Evolutionary conservation across 92 coral and sea anemone genomes (phyloP).

Genomic region (Porites lobata): DNA sequence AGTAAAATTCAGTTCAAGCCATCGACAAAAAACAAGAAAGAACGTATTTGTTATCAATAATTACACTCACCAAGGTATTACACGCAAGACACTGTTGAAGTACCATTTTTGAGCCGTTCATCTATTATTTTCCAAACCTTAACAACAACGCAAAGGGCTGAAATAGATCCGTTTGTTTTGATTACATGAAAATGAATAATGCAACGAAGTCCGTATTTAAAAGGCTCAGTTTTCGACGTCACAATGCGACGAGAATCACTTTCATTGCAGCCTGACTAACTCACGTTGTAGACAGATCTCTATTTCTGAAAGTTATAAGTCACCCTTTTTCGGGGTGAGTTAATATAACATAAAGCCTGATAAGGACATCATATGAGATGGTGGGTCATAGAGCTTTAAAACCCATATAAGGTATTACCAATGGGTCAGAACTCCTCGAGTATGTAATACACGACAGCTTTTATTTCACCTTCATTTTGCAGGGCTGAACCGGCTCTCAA

Average conservation of each 20-base stretch:
- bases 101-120: background rate
- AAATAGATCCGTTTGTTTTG: slow-evolving; percentile 18
- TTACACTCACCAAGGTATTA: slow-evolving; percentile 15
- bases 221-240: background rate
- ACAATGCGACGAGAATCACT: background rate
- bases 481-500: too few relatives aligned
- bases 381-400: too few relatives aligned
- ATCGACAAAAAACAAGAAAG: background rate
- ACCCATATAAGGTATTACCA: too few relatives aligned
- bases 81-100: slow-evolving; percentile 20
- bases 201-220: background rate
- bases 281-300: too few relatives aligned
- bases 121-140: background rate
- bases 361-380: too few relatives aligned
- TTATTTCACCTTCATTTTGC: too few relatives aligned
- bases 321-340: too few relatives aligned
- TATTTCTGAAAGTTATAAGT: too few relatives aligned
- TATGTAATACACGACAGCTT: too few relatives aligned
- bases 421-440: too few relatives aligned
- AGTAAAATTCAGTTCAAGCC: background rate
- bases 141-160: background rate
- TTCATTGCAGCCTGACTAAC: too few relatives aligned
- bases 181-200: background rate
- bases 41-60: background rate
- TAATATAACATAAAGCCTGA: too few relatives aligned